These are phyloP conservation scores for Diphyllodes magnificus DNA, from an alignment of 2,113 vertebrate genomes.

Conservation along the genomic window DNA sequence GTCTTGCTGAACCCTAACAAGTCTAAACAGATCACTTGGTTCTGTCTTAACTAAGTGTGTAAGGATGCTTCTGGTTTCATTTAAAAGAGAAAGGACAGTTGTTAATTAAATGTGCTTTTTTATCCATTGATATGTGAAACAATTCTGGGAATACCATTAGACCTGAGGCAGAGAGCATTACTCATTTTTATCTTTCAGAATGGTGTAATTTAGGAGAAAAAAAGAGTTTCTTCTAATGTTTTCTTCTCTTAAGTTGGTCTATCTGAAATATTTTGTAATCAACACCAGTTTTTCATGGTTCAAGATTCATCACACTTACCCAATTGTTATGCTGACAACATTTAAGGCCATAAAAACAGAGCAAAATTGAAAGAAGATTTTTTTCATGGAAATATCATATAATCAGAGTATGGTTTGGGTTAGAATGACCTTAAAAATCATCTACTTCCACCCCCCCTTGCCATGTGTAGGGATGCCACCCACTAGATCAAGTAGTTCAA, in stretches of 20 bases:
- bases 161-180: neutral
- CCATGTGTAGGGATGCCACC: neutral
- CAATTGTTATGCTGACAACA: neutral
- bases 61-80: neutral
- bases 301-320: neutral
- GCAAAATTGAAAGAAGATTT: fast-evolving
- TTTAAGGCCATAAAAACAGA: neutral
- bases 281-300: neutral
- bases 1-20: neutral
- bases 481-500: neutral
- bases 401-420: neutral
- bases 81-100: neutral
- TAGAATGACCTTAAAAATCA: neutral
- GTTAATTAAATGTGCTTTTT: neutral
- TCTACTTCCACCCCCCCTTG: neutral
- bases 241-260: neutral
- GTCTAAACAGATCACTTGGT: neutral
- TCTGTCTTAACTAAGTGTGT: neutral
- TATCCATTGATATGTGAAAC: neutral
- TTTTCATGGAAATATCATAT: neutral
- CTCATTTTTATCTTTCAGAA: neutral
- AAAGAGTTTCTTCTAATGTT: neutral
- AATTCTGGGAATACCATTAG: neutral
- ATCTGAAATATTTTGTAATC: neutral
- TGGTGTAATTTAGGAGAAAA: neutral